Conservation (phyloP, 2,797 vertebrate species). For the Sebastiscus albofasciatus region DNA sequence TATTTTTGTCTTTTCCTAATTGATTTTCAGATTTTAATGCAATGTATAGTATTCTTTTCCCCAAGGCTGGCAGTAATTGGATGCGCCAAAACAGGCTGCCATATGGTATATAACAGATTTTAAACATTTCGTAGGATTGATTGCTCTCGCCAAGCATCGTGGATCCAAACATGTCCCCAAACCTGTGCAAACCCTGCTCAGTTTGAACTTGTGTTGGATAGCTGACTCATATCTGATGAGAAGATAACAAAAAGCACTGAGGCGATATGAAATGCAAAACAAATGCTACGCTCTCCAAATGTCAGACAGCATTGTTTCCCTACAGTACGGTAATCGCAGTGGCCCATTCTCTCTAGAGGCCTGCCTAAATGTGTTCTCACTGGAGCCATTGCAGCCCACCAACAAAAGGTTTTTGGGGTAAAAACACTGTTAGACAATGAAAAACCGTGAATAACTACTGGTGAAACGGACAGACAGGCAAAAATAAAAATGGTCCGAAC, state of each 20-base stretch:
- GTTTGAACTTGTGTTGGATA: constrained; percentile 28
- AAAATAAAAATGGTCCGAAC: constrained; percentile 66
- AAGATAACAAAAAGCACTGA: constrained; percentile 39
- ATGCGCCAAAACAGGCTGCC: background rate
- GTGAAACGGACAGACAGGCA: constrained; percentile 10
- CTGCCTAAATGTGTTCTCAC: constrained; percentile 5
- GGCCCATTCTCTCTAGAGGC: constrained; percentile 22
- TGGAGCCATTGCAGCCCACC: background rate
- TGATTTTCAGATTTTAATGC: background rate
- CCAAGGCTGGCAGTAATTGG: background rate
- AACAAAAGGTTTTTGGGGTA: constrained; percentile 69
- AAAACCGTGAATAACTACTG: constrained; percentile 43
- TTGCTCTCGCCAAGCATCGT: background rate
- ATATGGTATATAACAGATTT: background rate
- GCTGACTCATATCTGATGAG: constrained; percentile 31
- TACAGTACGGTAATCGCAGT: constrained; percentile 24
- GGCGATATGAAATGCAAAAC: constrained; percentile 47
- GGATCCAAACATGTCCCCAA: constrained; percentile 4
- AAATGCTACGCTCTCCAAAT: constrained; percentile 60
- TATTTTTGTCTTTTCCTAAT: background rate
- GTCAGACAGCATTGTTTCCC: constrained; percentile 50
- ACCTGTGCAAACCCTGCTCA: constrained; percentile 34
- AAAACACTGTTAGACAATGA: constrained; percentile 33
- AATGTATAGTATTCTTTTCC: background rate
- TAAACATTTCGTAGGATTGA: background rate